These are phyloP conservation scores for Blastomussa wellsi DNA, from an alignment of 92 coral and sea anemone genomes.

Conservation along the genomic window DNA sequence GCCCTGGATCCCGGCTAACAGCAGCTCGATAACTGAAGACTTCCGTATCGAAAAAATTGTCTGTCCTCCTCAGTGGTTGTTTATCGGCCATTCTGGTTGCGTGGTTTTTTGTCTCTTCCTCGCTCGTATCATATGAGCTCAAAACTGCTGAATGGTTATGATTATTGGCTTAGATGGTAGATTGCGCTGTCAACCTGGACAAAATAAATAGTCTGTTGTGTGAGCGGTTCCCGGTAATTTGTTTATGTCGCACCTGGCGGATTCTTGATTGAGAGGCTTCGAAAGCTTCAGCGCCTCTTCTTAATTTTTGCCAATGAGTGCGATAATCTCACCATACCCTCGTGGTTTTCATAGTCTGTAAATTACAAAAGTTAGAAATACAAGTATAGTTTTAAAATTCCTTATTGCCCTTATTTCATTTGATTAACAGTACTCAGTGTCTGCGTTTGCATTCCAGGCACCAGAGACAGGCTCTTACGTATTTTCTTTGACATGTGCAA, in stretches of 20 bases:
- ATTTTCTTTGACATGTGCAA: constrained; percentile 16
- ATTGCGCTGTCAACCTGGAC: neutral
- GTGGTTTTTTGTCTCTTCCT: neutral
- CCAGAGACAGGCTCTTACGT: constrained; percentile 16
- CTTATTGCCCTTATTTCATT: neutral
- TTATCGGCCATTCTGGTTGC: neutral
- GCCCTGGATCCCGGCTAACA: neutral
- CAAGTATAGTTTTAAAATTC: too few relatives aligned
- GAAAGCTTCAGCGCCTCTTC: neutral
- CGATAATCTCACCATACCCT: too few relatives aligned
- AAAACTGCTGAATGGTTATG: too few relatives aligned
- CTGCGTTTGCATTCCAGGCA: constrained; percentile 1
- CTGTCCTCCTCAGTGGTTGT: too few relatives aligned
- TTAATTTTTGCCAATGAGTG: too few relatives aligned
- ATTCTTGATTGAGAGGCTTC: neutral
- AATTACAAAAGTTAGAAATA: neutral
- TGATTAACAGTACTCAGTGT: neutral
- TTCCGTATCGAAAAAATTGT: neutral
- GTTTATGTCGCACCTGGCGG: neutral
- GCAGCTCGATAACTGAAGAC: neutral
- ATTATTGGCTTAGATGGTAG: neutral
- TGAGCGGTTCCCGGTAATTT: neutral
- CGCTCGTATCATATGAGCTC: neutral
- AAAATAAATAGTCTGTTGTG: neutral
- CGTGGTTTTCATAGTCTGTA: neutral